Conservation (phyloP, 2,797 vertebrate species). For the Coilia nasus region DNA sequence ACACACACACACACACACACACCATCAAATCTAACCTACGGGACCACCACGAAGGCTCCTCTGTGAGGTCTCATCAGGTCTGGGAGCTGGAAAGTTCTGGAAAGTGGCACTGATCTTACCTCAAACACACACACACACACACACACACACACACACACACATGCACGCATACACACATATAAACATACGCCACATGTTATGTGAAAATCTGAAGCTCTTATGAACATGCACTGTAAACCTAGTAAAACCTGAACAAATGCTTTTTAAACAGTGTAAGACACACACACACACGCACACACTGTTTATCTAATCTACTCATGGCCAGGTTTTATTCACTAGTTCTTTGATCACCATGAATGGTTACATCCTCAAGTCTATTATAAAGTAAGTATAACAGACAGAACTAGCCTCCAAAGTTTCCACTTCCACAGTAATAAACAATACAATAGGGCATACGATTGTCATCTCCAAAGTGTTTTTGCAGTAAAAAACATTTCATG, state of each 20-base stretch:
- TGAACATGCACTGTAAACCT: not conserved
- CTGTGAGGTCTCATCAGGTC: not conserved
- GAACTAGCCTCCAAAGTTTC: not conserved
- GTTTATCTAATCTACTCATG: not conserved
- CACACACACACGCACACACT: not conserved
- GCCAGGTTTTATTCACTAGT: not conserved
- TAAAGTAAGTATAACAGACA: not conserved
- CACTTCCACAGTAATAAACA: not conserved
- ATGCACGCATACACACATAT: not conserved
- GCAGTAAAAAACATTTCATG: not conserved
- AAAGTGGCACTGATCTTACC: not conserved
- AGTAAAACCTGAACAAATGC: not conserved
- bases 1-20: too few species aligned
- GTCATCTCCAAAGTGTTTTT: not conserved
- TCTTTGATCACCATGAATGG: not conserved
- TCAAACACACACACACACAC: slow-evolving; percentile 13
- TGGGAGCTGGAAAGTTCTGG: not conserved
- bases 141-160: slow-evolving; percentile 6
- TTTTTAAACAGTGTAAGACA: too few species aligned
- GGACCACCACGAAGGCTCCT: slow-evolving; percentile 10
- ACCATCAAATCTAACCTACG: too few species aligned
- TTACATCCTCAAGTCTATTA: not conserved
- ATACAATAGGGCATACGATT: not conserved
- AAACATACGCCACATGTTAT: not conserved
- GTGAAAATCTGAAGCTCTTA: too few species aligned